A percentile compares a stretch with the other conserved stretches of the same genome.
phyloP scores from a whole-genome alignment of 2,113 vertebrate species.

The Leptobrachium leishanense region DNA sequence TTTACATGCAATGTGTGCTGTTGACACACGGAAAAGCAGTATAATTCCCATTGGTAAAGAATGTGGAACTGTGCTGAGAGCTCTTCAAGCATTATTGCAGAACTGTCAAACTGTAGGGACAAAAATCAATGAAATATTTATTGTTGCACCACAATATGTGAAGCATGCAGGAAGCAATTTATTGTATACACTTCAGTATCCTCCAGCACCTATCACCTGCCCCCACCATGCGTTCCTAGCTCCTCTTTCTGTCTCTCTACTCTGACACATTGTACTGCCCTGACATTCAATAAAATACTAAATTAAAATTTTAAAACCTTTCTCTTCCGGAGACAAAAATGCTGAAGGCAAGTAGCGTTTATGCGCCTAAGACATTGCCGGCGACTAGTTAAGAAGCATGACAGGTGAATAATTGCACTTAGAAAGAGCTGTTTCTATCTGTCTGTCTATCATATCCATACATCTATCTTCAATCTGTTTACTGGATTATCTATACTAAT shows the following conservation, averaged over 20 bases:
- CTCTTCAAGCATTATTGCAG: neutral
- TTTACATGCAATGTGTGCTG: conserved; percentile 2
- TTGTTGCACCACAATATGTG: conserved; percentile 13
- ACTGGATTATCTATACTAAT: too few relatives aligned
- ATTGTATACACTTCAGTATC: conserved; percentile 4
- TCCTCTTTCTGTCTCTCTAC: neutral
- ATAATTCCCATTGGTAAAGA: neutral
- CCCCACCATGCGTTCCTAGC: too few relatives aligned
- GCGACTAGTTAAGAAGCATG: too few relatives aligned
- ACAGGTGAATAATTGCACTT: too few relatives aligned
- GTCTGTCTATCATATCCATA: too few relatives aligned
- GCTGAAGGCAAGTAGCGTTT: neutral
- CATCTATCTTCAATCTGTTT: too few relatives aligned
- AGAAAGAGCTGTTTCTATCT: too few relatives aligned
- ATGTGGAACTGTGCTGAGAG: neutral
- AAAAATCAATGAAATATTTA: conserved; percentile 26
- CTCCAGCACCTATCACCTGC: neutral
- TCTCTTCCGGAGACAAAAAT: neutral
- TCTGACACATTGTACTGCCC: neutral
- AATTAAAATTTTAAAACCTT: neutral
- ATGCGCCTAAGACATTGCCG: neutral
- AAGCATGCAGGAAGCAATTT: conserved; percentile 18
- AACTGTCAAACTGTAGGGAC: conserved; percentile 16
- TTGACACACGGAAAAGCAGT: neutral
- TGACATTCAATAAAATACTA: neutral